Evolutionary conservation across 2,888 invertebrate genomes (phyloP).

Genomic region (Panzeria rudis): DNA sequence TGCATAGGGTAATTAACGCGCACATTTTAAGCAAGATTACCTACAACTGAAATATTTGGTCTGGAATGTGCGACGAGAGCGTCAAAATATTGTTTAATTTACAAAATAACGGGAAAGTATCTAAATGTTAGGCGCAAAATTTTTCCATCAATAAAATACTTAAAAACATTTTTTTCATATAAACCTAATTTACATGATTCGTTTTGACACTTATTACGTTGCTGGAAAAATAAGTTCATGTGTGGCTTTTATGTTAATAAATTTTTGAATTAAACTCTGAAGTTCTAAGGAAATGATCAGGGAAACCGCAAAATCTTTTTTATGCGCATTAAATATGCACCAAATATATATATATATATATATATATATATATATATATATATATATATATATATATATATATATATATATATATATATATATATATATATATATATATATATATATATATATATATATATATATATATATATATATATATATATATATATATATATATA

Average conservation of each 20-base stretch:
- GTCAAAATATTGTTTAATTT: slow-evolving; percentile 39
- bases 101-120: slow-evolving; percentile 4
- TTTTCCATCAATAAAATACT: slow-evolving; percentile 13
- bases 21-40: slow-evolving; percentile 12
- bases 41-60: background rate
- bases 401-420: no score
- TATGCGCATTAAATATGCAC: no score
- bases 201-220: slow-evolving; percentile 53
- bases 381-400: no score
- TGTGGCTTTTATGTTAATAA: slow-evolving; percentile 36
- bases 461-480: no score
- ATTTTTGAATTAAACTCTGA: no score
- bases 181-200: slow-evolving; percentile 51
- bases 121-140: slow-evolving; percentile 44
- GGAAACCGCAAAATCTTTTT: no score
- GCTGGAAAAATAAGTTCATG: slow-evolving; percentile 8
- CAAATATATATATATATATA: no score
- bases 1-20: slow-evolving; percentile 57
- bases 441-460: no score
- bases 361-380: no score
- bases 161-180: slow-evolving; percentile 3
- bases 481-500: no score
- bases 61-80: background rate
- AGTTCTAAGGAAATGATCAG: no score
- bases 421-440: no score